Base-by-base conservation (phyloP, 2,888 invertebrate species). In the Serripes groenlandicus region DNA sequence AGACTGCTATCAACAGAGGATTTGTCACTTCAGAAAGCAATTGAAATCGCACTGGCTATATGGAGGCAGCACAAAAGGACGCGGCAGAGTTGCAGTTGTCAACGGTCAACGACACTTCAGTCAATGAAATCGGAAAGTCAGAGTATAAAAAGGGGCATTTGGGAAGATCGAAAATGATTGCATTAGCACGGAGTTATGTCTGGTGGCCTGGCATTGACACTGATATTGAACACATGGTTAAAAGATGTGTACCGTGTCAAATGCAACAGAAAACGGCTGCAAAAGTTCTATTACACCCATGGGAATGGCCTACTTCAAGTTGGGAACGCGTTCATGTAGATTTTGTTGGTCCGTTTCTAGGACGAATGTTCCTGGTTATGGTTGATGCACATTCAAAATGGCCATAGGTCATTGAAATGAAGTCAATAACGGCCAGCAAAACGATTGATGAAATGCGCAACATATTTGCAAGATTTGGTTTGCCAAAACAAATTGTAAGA, bases 351-450 rank as follows among this genome's bases (percentile, higher is more conserved):
- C 90, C 94, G 49, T 81, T 93, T 69, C 70, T 89, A 15, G 91
- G 88, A 5, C 76, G 72, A 7, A 91, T 89, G 88, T 90, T 93
- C 64, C 78, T 95, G 5, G 74, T 87, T 1, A 35, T 80, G 1
- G 82, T 82, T 9, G 85, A 89, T 72, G 87, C 93, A n/a, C 91
- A 89, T 81, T 94, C 94, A 0, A 95, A 95, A 79, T 95, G 94
- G 94, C 89, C 93, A 0, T 94, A 95, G 88, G 91, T 93, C 1
- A 34, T 0, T n/a, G 32, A 58, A 23, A 86, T 90, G 71, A 21
- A 52, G 1, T 66, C 78, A 18, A 78, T 76, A 15, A 80, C 84
- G 28, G 28, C 77, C 9, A n/a, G 7, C 7, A 58, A 58, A 26
- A 58, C 58, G 9, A 58, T n/a, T n/a, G n/a, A n/a, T n/a, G n/a